phyloP scores from a whole-genome alignment of 1,140 invertebrate genomes.

The Ceratina japonica region DNA sequence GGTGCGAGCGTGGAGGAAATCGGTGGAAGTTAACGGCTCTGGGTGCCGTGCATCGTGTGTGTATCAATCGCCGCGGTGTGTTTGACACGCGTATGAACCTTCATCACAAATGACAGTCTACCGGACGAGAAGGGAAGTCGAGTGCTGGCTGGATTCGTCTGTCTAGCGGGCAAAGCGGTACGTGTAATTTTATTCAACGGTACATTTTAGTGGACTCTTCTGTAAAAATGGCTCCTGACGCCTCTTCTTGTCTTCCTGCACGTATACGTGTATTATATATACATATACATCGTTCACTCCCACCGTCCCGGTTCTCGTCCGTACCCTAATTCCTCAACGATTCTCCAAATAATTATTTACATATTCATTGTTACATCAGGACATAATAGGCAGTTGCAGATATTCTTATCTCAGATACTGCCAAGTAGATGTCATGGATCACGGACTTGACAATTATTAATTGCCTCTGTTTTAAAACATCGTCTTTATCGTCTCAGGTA shows the following conservation, averaged over 20 bases:
- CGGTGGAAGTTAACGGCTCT: constrained; percentile 40
- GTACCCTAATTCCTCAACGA: neutral
- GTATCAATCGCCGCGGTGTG: constrained; percentile 13
- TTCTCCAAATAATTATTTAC: neutral
- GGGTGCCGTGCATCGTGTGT: constrained; percentile 23
- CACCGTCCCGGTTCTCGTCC: neutral
- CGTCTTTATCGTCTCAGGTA: neutral
- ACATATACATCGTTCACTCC: neutral
- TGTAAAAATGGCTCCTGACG: constrained; percentile 56
- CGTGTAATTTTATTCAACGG: constrained; percentile 22
- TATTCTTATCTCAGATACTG: no score
- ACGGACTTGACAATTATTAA: no score
- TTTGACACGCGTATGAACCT: constrained; percentile 52
- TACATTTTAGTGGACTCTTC: constrained; percentile 55
- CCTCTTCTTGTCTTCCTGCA: constrained; percentile 4
- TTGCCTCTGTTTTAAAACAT: neutral
- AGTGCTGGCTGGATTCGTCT: constrained; percentile 53
- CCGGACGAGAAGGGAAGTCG: constrained; percentile 38
- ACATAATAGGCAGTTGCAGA: no score
- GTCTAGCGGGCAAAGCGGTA: constrained; percentile 56
- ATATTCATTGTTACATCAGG: no score
- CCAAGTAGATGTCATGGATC: neutral
- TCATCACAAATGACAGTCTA: constrained; percentile 59
- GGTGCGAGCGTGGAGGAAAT: constrained; percentile 7
- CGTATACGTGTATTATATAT: neutral